Evolutionary conservation across 2,888 invertebrate genomes (phyloP).

Genomic region (Drosophila multiciliata): DNA sequence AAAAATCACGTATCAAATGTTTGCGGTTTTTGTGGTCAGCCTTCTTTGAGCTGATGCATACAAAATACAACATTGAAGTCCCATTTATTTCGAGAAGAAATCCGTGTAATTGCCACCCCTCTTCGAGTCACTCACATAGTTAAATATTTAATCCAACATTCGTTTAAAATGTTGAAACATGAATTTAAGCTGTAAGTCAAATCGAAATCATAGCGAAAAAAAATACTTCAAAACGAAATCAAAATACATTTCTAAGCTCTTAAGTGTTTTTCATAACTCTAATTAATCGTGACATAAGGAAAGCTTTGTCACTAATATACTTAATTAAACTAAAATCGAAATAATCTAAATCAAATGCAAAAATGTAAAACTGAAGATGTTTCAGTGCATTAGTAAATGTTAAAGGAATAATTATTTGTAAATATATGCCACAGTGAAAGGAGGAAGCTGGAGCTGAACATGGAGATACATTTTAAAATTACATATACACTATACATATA

Average conservation of each 20-base stretch:
- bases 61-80: conserved; percentile 28
- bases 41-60: conserved; percentile 48
- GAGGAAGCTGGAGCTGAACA: conserved; percentile 28
- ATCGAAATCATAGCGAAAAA: conserved; percentile 28
- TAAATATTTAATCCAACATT: conserved; percentile 38
- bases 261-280: conserved; percentile 73
- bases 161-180: conserved; percentile 37
- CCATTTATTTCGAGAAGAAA: conserved; percentile 17
- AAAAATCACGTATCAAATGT: conserved; percentile 74
- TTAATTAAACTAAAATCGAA: conserved; percentile 44
- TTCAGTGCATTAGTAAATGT: conserved; percentile 31
- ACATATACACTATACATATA: conserved; percentile 48
- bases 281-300: conserved; percentile 52
- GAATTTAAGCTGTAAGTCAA: conserved; percentile 37
- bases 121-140: conserved; percentile 31
- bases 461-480: conserved; percentile 53
- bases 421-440: conserved; percentile 39
- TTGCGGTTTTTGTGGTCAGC: conserved; percentile 67
- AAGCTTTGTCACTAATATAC: conserved; percentile 45
- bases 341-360: conserved; percentile 36
- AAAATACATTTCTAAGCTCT: conserved; percentile 79
- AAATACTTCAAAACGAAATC: conserved; percentile 67
- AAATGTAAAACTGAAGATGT: conserved; percentile 15
- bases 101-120: conserved; percentile 25
- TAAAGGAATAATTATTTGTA: conserved; percentile 47